These are phyloP conservation scores for Chironomus striatipennis DNA, from an alignment of 1,140 invertebrate species.

Conservation along the genomic window DNA sequence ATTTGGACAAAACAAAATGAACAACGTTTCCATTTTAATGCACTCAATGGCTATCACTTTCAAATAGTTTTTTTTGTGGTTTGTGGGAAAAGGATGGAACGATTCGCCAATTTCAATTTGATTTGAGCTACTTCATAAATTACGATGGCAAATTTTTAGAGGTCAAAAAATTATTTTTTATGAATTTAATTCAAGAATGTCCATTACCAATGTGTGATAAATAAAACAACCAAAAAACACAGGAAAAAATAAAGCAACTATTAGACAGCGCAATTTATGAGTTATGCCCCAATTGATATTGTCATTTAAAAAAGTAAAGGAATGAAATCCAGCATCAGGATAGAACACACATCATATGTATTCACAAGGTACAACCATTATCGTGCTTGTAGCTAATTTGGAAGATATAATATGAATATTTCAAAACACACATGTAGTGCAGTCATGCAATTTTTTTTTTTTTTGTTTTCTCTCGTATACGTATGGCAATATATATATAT, in stretches of 20 bases:
- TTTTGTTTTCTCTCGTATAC: not conserved
- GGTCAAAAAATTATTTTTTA: not conserved
- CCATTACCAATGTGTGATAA: too few relatives aligned
- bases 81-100: too few relatives aligned
- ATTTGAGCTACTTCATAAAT: too few relatives aligned
- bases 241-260: not conserved
- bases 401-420: too few relatives aligned
- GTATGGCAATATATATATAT: too few relatives aligned
- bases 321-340: not conserved
- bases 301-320: too few relatives aligned
- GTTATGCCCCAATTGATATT: not conserved
- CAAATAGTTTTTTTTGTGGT: too few relatives aligned
- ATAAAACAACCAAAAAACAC: too few relatives aligned
- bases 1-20: conserved; percentile 18
- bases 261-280: conserved; percentile 5
- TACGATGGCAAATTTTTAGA: not conserved
- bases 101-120: too few relatives aligned
- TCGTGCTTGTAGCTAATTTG: too few relatives aligned
- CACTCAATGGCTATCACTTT: not conserved
- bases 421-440: not conserved
- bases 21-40: conserved; percentile 16
- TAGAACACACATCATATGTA: not conserved
- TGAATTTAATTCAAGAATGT: too few relatives aligned
- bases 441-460: not conserved
- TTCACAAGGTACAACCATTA: not conserved